These are phyloP conservation scores for Gopherus evgoodei DNA, from an alignment of 2,113 vertebrate genomes.

Conservation along the genomic window DNA sequence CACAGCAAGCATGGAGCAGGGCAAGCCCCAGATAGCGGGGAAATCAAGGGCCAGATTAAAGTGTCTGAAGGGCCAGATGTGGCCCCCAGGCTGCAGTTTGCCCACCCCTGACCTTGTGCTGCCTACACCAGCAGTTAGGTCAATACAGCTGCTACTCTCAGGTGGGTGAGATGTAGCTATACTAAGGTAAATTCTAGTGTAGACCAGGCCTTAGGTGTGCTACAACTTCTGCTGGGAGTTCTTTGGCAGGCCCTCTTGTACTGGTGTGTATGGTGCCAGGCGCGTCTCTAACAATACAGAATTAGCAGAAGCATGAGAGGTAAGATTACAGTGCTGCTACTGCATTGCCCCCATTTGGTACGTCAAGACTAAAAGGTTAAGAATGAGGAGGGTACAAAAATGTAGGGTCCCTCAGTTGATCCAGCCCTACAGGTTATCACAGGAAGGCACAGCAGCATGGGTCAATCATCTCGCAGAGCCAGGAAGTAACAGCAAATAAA, in stretches of 20 bases:
- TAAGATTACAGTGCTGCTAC: neutral
- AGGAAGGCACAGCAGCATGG: neutral
- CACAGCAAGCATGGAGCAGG: too few species aligned
- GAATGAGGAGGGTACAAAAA: neutral
- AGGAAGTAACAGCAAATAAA: neutral
- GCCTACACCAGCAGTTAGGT: neutral
- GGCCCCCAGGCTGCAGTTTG: too few species aligned
- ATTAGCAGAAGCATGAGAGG: neutral
- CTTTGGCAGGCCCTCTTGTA: neutral
- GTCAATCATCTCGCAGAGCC: neutral
- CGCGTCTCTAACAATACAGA: neutral
- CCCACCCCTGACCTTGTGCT: neutral
- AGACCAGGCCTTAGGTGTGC: neutral
- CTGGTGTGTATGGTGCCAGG: neutral
- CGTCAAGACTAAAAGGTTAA: neutral
- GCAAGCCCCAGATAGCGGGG: too few species aligned
- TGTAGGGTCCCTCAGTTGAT: neutral
- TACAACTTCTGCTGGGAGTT: neutral
- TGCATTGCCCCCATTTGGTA: neutral
- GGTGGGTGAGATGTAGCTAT: neutral
- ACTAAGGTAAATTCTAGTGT: neutral
- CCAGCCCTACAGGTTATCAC: neutral
- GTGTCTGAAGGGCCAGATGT: too few species aligned
- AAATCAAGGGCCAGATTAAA: too few species aligned
- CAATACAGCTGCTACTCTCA: neutral